Evolutionary conservation across 2,888 invertebrate genomes (phyloP).

Genomic region (Rosalia funebris): DNA sequence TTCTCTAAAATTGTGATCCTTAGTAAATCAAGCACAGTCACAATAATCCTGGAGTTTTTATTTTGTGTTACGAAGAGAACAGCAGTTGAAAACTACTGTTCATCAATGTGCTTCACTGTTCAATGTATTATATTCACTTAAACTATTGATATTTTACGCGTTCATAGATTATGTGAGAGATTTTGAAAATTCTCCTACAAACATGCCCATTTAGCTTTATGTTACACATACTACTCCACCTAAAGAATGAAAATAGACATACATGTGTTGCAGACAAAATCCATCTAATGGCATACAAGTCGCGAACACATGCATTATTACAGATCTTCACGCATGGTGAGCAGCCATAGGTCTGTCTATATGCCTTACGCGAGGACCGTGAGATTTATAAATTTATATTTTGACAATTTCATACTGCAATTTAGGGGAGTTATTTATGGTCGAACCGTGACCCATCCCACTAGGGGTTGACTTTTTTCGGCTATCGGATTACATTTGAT

Average conservation of each 20-base stretch:
- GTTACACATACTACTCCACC: not conserved
- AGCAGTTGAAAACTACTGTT: too few relatives aligned
- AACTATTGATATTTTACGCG: too few relatives aligned
- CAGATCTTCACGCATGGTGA: constrained; percentile 61
- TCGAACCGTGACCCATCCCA: constrained; percentile 46
- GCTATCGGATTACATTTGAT: constrained; percentile 53
- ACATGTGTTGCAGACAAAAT: constrained; percentile 44
- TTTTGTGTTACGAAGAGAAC: too few relatives aligned
- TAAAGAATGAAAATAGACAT: constrained; percentile 24
- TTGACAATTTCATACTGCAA: constrained; percentile 64
- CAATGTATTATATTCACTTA: too few relatives aligned
- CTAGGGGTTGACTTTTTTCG: constrained; percentile 43
- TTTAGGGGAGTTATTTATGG: constrained; percentile 63
- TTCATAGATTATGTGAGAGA: too few relatives aligned
- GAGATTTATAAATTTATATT: constrained; percentile 66
- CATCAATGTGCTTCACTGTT: too few relatives aligned
- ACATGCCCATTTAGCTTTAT: too few relatives aligned
- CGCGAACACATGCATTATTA: constrained; percentile 61
- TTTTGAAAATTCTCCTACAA: too few relatives aligned
- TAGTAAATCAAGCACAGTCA: too few relatives aligned
- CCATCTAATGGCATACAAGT: constrained; percentile 55
- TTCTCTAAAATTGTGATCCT: too few relatives aligned
- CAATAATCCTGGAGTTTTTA: too few relatives aligned
- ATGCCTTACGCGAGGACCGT: constrained; percentile 58
- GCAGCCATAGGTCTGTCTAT: constrained; percentile 53